Evolutionary conservation across 2,113 vertebrate species (phyloP).

Genomic region (Butorides virescens): DNA sequence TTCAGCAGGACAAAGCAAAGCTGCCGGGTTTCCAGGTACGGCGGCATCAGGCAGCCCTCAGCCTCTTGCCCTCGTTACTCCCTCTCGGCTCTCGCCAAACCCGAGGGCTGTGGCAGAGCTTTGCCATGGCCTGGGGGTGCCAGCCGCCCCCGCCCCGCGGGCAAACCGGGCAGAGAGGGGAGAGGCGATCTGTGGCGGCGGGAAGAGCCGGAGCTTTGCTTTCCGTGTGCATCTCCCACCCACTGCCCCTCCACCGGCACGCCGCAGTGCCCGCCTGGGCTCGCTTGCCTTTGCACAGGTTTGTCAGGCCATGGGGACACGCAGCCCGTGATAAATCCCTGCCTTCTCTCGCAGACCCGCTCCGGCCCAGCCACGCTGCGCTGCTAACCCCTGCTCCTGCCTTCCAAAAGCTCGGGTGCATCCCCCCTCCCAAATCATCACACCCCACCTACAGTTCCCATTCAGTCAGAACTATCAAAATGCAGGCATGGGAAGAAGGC

Average conservation of each 20-base stretch:
- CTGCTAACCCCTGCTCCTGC: slow-evolving; percentile 21
- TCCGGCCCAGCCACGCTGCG: slow-evolving; percentile 6
- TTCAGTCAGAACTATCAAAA: neutral
- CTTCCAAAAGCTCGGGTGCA: neutral
- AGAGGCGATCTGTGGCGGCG: neutral
- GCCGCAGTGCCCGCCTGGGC: neutral
- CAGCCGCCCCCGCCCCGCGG: too few species aligned
- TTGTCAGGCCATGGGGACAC: neutral
- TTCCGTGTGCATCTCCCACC: neutral
- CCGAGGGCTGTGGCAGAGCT: neutral
- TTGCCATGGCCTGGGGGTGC: too few species aligned
- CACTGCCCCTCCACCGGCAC: neutral
- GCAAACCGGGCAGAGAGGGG: too few species aligned
- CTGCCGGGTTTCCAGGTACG: neutral
- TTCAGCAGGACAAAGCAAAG: too few species aligned
- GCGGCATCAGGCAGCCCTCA: neutral
- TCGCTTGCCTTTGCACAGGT: neutral
- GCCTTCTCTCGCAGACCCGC: neutral
- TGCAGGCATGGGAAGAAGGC: neutral
- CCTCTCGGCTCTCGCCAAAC: neutral
- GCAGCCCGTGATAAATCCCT: neutral
- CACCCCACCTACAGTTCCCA: neutral
- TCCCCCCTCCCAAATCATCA: slow-evolving; percentile 5
- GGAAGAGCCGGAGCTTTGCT: slow-evolving; percentile 1
- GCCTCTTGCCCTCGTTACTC: neutral